phyloP scores from a whole-genome alignment of 2,113 vertebrate genomes.

The Puntigrus tetrazona region DNA sequence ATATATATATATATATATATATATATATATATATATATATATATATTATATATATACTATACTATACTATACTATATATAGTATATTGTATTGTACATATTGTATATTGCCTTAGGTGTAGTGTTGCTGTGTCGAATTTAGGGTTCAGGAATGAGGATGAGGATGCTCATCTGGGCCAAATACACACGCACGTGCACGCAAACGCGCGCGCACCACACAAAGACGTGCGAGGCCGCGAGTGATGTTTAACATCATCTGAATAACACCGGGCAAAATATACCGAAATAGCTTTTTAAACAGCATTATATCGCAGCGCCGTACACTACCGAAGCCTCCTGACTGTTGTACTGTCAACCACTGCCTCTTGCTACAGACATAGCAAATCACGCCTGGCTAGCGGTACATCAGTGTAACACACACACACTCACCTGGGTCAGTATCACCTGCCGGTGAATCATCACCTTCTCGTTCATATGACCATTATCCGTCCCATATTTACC shows the following conservation, averaged over 20 bases:
- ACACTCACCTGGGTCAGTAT: conserved; percentile 61
- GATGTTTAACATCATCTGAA: background rate
- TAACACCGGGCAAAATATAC: background rate
- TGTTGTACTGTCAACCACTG: background rate
- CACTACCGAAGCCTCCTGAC: background rate
- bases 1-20: too few relatives aligned
- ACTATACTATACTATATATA: too few relatives aligned
- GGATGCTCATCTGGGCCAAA: conserved; percentile 6
- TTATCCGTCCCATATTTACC: conserved; percentile 33
- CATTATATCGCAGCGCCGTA: background rate
- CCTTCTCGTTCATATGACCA: conserved; percentile 41
- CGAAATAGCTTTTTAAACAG: background rate
- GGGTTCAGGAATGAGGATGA: background rate
- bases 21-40: too few relatives aligned
- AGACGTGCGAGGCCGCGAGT: conserved; percentile 19
- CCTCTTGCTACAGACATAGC: background rate
- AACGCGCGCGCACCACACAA: conserved; percentile 20
- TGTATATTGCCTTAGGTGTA: background rate
- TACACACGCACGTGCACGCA: conserved; percentile 10
- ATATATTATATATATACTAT: too few relatives aligned
- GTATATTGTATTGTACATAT: too few relatives aligned
- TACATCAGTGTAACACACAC: background rate
- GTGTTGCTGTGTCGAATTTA: background rate
- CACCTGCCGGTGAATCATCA: conserved; percentile 65
- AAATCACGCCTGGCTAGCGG: background rate